Evolutionary conservation across 2,113 vertebrate species (phyloP).

Genomic region (pig (Sus scrofa)): T2T-Sscrofa CM000812.6:82785001-82785500

Average conservation of each 20-base stretch:
- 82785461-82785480: no score
- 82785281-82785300: background rate
- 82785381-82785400: no score
- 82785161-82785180: background rate
- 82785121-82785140: no score
- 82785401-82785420: no score
- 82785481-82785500: no score
- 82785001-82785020: background rate
- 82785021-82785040: conserved; percentile 4
- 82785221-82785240: background rate
- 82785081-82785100: no score
- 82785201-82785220: background rate
- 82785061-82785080: background rate
- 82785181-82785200: background rate
- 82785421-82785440: no score
- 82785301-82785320: background rate
- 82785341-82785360: background rate
- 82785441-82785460: no score
- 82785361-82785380: no score
- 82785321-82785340: background rate
- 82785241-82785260: background rate
- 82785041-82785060: background rate
- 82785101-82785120: background rate
- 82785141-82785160: background rate
- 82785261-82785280: background rate